These are phyloP conservation scores for Perdita meconis DNA, from an alignment of 2,888 invertebrate genomes.

Conservation along the genomic window DNA sequence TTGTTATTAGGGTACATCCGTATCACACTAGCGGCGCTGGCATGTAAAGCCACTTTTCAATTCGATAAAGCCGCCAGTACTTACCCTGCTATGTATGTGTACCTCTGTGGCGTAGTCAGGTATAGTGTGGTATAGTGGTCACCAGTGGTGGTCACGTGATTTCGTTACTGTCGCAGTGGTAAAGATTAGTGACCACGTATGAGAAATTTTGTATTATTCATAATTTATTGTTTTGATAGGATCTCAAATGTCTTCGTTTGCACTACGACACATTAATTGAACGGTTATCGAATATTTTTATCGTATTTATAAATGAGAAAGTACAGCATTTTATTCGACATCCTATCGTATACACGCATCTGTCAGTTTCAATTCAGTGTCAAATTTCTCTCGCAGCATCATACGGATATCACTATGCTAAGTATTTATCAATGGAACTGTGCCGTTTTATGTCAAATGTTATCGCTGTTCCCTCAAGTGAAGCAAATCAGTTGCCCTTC, in stretches of 20 bases:
- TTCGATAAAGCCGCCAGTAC: no score
- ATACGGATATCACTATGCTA: slow-evolving; percentile 34
- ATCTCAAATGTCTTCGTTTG: slow-evolving; percentile 30
- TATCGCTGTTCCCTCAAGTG: slow-evolving; percentile 3
- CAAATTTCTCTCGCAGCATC: slow-evolving; percentile 22
- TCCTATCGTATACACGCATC: slow-evolving; percentile 8
- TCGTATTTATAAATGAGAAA: not conserved
- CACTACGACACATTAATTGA: not conserved
- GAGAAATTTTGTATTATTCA: slow-evolving; percentile 29
- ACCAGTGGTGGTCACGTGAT: slow-evolving; percentile 44
- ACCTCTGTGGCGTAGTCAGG: no score
- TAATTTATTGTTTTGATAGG: slow-evolving; percentile 8
- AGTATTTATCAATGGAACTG: slow-evolving; percentile 38
- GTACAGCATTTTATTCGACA: slow-evolving; percentile 8
- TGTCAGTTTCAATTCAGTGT: slow-evolving; percentile 35
- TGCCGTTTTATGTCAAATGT: not conserved
- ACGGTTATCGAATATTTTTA: not conserved
- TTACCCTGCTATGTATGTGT: no score
- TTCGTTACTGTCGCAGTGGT: slow-evolving; percentile 33
- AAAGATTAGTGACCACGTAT: slow-evolving; percentile 44
- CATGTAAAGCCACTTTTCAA: no score
- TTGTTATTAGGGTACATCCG: no score
- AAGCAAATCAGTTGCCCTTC: slow-evolving; percentile 6
- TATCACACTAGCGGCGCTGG: no score
- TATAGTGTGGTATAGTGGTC: slow-evolving; percentile 21